These are phyloP conservation scores for Leptonema lineaticorne DNA, from an alignment of 1,140 invertebrate genomes.

Conservation along the genomic window DNA sequence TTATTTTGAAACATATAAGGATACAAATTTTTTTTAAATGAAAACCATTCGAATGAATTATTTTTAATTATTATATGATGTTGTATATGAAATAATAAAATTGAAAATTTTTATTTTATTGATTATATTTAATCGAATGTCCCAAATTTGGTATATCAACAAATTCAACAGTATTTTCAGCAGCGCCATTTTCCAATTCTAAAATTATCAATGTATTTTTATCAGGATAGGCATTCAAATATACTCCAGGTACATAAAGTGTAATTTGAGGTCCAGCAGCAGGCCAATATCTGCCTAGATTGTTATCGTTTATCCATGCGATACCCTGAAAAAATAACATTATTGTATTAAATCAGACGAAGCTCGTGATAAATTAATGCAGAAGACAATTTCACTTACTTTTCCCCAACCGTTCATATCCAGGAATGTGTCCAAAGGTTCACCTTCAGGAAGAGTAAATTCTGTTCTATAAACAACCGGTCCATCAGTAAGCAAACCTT, in stretches of 20 bases:
- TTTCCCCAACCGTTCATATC: constrained; percentile 68
- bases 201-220: constrained; percentile 47
- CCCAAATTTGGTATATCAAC: constrained; percentile 46
- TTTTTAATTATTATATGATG: no score
- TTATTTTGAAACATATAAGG: no score
- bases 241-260: constrained; percentile 66
- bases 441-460: constrained; percentile 44
- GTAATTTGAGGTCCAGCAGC: constrained; percentile 73
- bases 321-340: constrained; percentile 57
- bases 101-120: no score
- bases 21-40: no score
- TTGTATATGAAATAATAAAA: no score
- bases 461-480: constrained; percentile 47
- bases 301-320: constrained; percentile 70
- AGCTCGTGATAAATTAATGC: constrained; percentile 5
- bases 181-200: constrained; percentile 45
- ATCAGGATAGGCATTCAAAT: constrained; percentile 47
- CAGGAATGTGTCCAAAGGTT: constrained; percentile 64
- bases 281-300: constrained; percentile 80
- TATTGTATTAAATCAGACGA: constrained; percentile 31
- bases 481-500: constrained; percentile 33
- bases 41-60: no score
- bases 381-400: constrained; percentile 47
- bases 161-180: constrained; percentile 43
- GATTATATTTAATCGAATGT: no score